Percentiles rank a stretch among this genome's conserved stretches.
These are phyloP conservation scores for Lasaia peninsularis DNA, from an alignment of 1,140 invertebrate species.

Conservation along the genomic window DNA sequence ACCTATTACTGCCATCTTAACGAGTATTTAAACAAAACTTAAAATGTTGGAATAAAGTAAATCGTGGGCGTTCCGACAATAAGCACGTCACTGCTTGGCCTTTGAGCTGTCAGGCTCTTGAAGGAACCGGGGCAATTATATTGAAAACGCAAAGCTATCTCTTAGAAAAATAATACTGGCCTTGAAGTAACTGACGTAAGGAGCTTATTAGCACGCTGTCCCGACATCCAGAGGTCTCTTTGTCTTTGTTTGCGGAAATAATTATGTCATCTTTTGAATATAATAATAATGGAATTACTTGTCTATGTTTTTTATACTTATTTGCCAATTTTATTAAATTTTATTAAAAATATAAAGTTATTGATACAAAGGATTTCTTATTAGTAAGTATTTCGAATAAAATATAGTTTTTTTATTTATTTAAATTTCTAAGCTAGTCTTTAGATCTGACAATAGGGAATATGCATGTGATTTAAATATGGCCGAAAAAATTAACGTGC, in stretches of 20 bases:
- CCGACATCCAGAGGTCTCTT: slow-evolving; percentile 37
- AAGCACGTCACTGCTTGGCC: slow-evolving; percentile 61
- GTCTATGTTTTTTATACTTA: too few species aligned
- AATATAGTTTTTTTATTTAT: too few species aligned
- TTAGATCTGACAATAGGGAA: too few species aligned
- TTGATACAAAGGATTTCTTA: too few species aligned
- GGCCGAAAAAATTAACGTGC: too few species aligned
- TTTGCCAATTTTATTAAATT: too few species aligned
- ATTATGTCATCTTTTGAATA: neutral
- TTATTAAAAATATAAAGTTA: too few species aligned
- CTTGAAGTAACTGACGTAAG: slow-evolving; percentile 58
- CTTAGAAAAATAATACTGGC: slow-evolving; percentile 65
- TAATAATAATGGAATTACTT: neutral
- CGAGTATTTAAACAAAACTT: slow-evolving; percentile 17
- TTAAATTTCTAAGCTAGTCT: too few species aligned
- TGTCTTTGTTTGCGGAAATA: slow-evolving; percentile 27
- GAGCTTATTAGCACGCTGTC: slow-evolving; percentile 65
- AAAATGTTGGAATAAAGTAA: slow-evolving; percentile 60
- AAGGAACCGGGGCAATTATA: slow-evolving; percentile 73
- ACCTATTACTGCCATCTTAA: neutral
- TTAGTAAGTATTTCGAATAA: too few species aligned
- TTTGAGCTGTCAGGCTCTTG: slow-evolving; percentile 71
- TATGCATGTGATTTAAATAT: too few species aligned
- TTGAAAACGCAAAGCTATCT: slow-evolving; percentile 72
- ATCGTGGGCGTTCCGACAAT: slow-evolving; percentile 69